These are phyloP conservation scores for Epinephelus cyanopodus DNA, from an alignment of 2,113 vertebrate genomes.

Conservation along the genomic window DNA sequence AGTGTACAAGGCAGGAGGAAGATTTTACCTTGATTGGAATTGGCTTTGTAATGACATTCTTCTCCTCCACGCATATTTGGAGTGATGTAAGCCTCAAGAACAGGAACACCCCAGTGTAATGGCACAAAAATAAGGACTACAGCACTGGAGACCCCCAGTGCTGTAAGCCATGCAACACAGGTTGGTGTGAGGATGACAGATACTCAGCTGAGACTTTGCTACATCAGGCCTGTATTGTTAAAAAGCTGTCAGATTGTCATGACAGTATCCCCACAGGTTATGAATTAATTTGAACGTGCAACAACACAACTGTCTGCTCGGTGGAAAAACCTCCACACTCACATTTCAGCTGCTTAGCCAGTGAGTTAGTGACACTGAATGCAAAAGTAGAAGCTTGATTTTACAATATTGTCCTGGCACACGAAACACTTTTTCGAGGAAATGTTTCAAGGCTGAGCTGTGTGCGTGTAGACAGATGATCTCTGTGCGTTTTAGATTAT, in stretches of 20 bases:
- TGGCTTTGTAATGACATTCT: conserved; percentile 5
- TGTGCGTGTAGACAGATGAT: background rate
- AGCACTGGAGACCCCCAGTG: background rate
- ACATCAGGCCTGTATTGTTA: conserved; percentile 54
- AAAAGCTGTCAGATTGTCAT: conserved; percentile 60
- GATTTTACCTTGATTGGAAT: conserved; percentile 39
- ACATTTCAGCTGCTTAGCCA: background rate
- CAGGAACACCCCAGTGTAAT: background rate
- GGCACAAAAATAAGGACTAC: background rate
- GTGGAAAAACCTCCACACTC: conserved; percentile 11
- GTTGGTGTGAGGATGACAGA: conserved; percentile 48
- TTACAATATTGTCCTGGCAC: background rate
- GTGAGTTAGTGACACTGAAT: conserved; percentile 9
- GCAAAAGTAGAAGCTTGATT: background rate
- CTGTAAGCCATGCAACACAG: conserved; percentile 18
- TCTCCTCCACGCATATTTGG: background rate
- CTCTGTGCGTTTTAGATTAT: background rate
- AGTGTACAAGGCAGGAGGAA: background rate
- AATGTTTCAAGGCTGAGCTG: background rate
- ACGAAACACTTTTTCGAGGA: background rate
- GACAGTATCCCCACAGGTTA: conserved; percentile 67
- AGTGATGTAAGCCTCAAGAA: background rate
- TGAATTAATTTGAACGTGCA: conserved; percentile 67
- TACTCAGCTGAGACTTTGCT: conserved; percentile 41
- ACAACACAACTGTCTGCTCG: conserved; percentile 51